Conservation (phyloP, 2,888 invertebrate species). For the Drosophila dives region DNA sequence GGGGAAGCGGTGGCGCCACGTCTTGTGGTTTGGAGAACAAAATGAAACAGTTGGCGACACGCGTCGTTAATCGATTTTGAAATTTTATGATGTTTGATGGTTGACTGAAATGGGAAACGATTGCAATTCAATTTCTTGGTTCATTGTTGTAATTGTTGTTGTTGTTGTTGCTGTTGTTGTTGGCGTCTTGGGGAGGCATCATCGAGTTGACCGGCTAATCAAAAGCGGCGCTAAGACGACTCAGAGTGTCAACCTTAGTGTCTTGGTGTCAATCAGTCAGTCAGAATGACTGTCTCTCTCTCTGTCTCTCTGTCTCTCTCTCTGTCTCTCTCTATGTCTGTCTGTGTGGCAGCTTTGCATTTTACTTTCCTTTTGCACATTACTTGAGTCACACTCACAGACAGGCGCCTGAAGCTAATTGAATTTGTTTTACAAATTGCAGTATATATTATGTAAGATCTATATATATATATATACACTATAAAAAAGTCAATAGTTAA, state of each 20-base stretch:
- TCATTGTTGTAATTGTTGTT: slow-evolving; percentile 23
- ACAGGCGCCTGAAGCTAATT: slow-evolving; percentile 48
- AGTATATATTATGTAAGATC: slow-evolving; percentile 44
- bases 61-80: slow-evolving; percentile 55
- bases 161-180: slow-evolving; percentile 25
- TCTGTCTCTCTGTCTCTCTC: slow-evolving; percentile 8
- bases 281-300: not conserved
- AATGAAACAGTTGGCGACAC: slow-evolving; percentile 54
- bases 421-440: slow-evolving; percentile 63
- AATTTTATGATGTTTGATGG: slow-evolving; percentile 44
- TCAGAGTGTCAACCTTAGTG: slow-evolving; percentile 39
- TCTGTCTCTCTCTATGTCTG: slow-evolving; percentile 1
- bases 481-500: not conserved
- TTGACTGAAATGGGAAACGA: slow-evolving; percentile 34
- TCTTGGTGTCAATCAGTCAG: slow-evolving; percentile 27
- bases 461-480: slow-evolving; percentile 1
- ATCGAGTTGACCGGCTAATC: slow-evolving; percentile 41
- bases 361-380: slow-evolving; percentile 43
- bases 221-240: slow-evolving; percentile 34
- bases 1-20: not conserved
- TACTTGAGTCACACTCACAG: slow-evolving; percentile 46
- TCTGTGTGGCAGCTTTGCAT: slow-evolving; percentile 30
- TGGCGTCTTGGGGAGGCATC: slow-evolving; percentile 1
- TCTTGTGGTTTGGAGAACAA: slow-evolving; percentile 4
- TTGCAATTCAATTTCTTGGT: slow-evolving; percentile 16